Base-by-base conservation (phyloP, 2,888 invertebrate genomes). In the Eremobia ochroleuca region DNA sequence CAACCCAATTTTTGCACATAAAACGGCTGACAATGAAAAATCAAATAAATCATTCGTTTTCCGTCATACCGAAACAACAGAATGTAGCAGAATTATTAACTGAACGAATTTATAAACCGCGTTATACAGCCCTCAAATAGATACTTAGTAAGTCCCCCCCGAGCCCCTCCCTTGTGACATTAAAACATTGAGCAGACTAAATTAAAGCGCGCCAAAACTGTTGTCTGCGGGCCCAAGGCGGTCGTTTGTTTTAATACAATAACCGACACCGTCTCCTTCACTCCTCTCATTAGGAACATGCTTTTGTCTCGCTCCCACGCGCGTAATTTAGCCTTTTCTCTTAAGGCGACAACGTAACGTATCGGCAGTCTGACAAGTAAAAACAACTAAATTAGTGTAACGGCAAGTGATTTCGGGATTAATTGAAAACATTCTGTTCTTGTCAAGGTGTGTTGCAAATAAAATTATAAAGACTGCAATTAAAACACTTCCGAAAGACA, bases 211-310 rank as follows among this genome's bases (percentile, higher is more conserved):
- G 95, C 96, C 96, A 96, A 96, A 96, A 96, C 95, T 95, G 96
- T 95, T 94, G 94, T 94, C 95, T 94, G 94, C 81, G 94, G 95
- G 94, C 97, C 96, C 96, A 96, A 95, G 96, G 96, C 96, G 94
- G 90, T 94, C 96, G 96, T 96, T 97, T 96, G 95, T 96, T 96
- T 97, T 97, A 96, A 97, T 96, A 97, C 96, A 96, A 96, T 96
- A 96, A 95, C 95, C 92, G 90, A 93, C 76, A 86, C 91, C 89
- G 87, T 96, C 96, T 94, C 95, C 90, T 88, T 96, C 94, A 88
- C 93, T 93, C 96, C 85, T 87, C 87, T 91, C 91, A 92, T 93
- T 92, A 92, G 89, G 77, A 64, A 62, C 74, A 82, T 93, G 85
- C 79, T 62, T 75, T 90, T 86, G 80, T 94, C 95, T 91, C 93